phyloP scores from a whole-genome alignment of 2,113 vertebrate species.

The Ophthalmolycus amberensis region DNA sequence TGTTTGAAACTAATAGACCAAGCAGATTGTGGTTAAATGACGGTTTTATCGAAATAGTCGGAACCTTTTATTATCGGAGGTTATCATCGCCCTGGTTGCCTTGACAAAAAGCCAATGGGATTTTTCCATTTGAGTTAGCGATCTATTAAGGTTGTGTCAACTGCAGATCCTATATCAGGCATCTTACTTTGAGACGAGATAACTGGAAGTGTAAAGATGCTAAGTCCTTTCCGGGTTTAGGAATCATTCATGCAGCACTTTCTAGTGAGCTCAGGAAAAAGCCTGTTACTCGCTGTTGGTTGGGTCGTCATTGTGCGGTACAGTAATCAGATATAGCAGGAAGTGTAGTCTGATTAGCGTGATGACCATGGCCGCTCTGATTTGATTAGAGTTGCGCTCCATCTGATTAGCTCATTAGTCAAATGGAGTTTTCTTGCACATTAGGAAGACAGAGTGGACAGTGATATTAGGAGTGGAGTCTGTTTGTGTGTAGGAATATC shows the following conservation, averaged over 20 bases:
- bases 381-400: conserved; percentile 60
- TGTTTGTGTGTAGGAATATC: neutral
- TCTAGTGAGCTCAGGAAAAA: neutral
- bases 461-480: conserved; percentile 10
- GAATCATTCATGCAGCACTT: neutral
- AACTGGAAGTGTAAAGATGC: neutral
- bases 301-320: neutral
- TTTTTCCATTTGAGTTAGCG: neutral
- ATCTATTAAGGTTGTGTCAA: neutral
- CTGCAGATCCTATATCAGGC: no score
- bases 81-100: neutral
- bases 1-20: neutral
- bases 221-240: neutral
- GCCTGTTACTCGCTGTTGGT: neutral
- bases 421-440: conserved; percentile 49
- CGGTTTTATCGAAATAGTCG: neutral
- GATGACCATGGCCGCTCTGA: conserved; percentile 51
- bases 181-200: neutral
- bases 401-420: conserved; percentile 63
- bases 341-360: conserved; percentile 54
- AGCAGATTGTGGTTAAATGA: conserved; percentile 12
- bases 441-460: conserved; percentile 25
- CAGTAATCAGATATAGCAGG: conserved; percentile 35
- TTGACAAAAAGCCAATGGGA: neutral
- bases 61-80: no score